Percentiles rank a stretch among this genome's conserved stretches.
phyloP scores from a whole-genome alignment of 2,113 vertebrate species.

The Ellobius talpinus region DNA sequence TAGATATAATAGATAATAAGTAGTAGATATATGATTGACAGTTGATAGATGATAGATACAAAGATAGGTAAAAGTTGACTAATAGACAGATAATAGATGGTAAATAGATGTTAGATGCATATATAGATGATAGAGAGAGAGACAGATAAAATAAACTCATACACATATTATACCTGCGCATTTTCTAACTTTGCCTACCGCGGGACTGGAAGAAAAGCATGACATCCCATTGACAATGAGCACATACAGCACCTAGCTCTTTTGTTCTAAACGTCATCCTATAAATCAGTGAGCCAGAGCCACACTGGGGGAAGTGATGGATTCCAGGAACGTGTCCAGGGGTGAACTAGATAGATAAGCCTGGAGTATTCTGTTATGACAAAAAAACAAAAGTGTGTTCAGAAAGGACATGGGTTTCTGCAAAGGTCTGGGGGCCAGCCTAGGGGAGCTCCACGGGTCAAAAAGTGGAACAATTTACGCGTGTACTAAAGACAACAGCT shows the following conservation, averaged over 20 bases:
- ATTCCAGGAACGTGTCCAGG: neutral
- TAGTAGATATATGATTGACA: neutral
- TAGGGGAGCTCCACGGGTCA: no score
- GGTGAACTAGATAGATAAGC: neutral
- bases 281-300: no score
- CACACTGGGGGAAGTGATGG: no score
- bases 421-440: no score
- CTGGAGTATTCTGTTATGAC: neutral
- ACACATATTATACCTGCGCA: neutral
- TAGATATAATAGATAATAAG: neutral
- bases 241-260: neutral
- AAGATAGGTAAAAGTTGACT: neutral
- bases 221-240: neutral
- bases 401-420: neutral
- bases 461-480: no score
- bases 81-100: neutral
- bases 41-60: neutral
- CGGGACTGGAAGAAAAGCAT: neutral
- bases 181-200: neutral
- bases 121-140: neutral
- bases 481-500: neutral
- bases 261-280: neutral
- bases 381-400: neutral
- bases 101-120: neutral
- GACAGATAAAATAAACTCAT: neutral